phyloP scores from a whole-genome alignment of 2,113 vertebrate species.

The Trachemys scripta region DNA sequence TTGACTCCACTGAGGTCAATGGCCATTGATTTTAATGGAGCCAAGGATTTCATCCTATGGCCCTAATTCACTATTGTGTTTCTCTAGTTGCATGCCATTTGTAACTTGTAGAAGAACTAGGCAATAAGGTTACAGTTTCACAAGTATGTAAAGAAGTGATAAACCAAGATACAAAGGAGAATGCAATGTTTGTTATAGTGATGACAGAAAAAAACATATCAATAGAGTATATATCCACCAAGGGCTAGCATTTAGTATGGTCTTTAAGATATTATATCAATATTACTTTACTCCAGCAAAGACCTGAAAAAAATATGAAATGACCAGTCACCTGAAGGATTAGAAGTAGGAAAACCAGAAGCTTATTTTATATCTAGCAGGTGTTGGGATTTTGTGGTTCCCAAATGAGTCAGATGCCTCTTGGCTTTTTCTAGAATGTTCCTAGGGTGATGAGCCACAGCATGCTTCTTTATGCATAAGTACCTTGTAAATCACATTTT shows the following conservation, averaged over 20 bases:
- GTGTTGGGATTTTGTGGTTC: too few relatives aligned
- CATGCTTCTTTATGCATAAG: too few relatives aligned
- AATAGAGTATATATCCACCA: neutral
- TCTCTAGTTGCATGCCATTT: neutral
- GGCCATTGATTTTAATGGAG: neutral
- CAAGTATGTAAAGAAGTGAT: neutral
- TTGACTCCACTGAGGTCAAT: neutral
- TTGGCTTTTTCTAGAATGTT: too few relatives aligned
- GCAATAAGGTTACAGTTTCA: neutral
- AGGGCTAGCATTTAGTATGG: neutral
- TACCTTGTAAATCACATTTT: too few relatives aligned
- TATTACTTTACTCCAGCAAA: neutral
- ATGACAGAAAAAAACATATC: neutral
- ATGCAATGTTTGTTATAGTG: neutral
- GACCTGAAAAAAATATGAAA: neutral
- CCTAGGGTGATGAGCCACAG: too few relatives aligned
- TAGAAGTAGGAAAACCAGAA: neutral
- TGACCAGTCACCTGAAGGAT: neutral
- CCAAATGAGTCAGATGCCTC: too few relatives aligned
- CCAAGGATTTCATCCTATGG: neutral
- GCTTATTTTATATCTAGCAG: neutral
- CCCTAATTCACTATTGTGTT: neutral
- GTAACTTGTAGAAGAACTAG: neutral
- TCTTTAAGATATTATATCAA: neutral
- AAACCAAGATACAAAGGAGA: neutral